phyloP scores from a whole-genome alignment of 1,140 invertebrate genomes.

The Drosophila erecta region DNA sequence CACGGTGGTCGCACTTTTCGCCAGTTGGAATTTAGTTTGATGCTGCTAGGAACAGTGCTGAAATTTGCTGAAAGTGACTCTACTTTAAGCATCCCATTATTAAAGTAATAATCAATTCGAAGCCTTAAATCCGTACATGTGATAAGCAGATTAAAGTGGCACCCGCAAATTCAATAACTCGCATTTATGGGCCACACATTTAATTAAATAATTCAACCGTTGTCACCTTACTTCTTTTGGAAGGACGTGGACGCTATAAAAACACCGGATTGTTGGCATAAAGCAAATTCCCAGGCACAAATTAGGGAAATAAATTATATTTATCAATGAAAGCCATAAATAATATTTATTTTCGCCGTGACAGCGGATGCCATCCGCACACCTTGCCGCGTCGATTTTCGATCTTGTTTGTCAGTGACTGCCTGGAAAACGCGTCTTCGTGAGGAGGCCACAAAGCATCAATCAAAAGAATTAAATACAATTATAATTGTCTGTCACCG shows the following conservation, averaged over 20 bases:
- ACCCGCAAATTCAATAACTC: not conserved
- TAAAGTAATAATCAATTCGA: not conserved
- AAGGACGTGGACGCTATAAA: not conserved
- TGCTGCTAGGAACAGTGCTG: not conserved
- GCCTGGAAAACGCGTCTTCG: not conserved
- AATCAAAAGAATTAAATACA: slow-evolving; percentile 61
- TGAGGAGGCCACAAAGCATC: slow-evolving; percentile 50
- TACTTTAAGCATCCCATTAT: too few species aligned
- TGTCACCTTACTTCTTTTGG: not conserved
- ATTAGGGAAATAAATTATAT: slow-evolving; percentile 61
- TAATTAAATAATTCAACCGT: slow-evolving; percentile 21
- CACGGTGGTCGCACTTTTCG: not conserved
- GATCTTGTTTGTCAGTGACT: slow-evolving; percentile 1
- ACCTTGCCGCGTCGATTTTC: slow-evolving; percentile 30
- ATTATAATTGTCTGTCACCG: slow-evolving; percentile 63
- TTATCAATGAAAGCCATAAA: slow-evolving; percentile 60
- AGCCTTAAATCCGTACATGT: not conserved
- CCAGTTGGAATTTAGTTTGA: not conserved
- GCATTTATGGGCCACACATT: slow-evolving; percentile 1
- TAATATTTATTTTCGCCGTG: slow-evolving; percentile 57
- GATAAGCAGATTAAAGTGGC: not conserved
- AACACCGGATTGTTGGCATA: slow-evolving; percentile 11
- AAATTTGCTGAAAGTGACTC: too few species aligned
- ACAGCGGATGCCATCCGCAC: slow-evolving; percentile 40
- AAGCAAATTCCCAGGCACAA: slow-evolving; percentile 27